Conservation (phyloP, 53 echinoderm and acorn worm species). For the Mesocentrotus franciscanus region DNA sequence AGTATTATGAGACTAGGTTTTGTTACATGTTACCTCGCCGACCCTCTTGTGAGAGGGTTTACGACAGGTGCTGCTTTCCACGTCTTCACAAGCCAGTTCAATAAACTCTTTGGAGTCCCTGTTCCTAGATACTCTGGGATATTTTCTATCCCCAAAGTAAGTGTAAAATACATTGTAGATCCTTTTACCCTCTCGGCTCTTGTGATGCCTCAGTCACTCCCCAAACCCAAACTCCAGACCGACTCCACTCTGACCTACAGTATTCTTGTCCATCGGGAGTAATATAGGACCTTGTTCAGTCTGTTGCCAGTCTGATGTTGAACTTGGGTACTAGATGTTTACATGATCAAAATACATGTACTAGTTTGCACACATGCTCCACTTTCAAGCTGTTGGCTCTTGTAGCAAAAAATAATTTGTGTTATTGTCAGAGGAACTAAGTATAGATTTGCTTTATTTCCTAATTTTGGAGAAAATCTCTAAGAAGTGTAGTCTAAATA, state of each 20-base stretch:
- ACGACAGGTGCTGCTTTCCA: slow-evolving; percentile 94
- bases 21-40: slow-evolving; percentile 86
- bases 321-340: neutral
- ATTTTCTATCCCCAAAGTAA: slow-evolving; percentile 83
- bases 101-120: slow-evolving; percentile 83
- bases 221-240: too few species aligned
- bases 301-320: too few species aligned
- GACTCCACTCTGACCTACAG: too few species aligned
- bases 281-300: too few species aligned
- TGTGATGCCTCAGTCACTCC: too few species aligned
- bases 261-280: too few species aligned
- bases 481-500: neutral
- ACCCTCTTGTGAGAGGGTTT: slow-evolving; percentile 90
- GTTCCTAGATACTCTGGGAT: slow-evolving; percentile 73
- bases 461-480: neutral
- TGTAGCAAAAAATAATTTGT: neutral
- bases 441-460: neutral
- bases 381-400: neutral
- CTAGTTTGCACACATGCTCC: neutral
- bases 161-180: neutral
- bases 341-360: neutral
- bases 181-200: too few species aligned
- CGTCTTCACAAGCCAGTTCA: slow-evolving; percentile 93
- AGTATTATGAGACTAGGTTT: slow-evolving; percentile 86
- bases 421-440: neutral